These are phyloP conservation scores for Pterobdella sp. DNA, from an alignment of 2,888 invertebrate genomes.

Conservation along the genomic window DNA sequence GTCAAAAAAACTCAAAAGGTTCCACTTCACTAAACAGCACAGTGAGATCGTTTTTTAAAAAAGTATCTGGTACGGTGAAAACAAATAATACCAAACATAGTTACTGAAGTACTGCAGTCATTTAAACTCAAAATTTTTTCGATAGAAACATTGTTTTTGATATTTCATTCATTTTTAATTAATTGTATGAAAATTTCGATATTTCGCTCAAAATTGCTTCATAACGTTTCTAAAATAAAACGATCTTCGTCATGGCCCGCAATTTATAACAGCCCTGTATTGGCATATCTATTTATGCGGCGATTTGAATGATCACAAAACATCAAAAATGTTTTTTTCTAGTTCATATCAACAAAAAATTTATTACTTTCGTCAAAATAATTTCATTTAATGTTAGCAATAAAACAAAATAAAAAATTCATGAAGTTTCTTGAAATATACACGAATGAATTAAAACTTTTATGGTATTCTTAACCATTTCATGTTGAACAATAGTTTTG, in stretches of 20 bases:
- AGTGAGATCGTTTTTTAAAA: not conserved
- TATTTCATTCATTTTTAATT: no score
- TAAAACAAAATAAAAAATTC: not conserved
- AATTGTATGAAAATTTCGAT: not conserved
- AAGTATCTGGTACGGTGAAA: not conserved
- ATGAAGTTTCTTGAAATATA: no score
- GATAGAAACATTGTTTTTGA: no score
- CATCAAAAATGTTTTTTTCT: conserved; percentile 1
- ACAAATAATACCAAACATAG: not conserved
- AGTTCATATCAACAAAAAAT: not conserved
- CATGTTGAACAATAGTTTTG: not conserved
- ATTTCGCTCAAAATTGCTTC: not conserved
- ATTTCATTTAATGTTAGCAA: not conserved
- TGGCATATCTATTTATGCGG: conserved; percentile 2
- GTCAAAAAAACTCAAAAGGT: not conserved
- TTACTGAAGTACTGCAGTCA: not conserved
- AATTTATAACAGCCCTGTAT: no score
- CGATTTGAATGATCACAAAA: not conserved
- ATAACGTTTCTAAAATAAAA: not conserved
- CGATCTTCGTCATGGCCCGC: not conserved
- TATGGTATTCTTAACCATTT: no score
- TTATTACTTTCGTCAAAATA: not conserved
- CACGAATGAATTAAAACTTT: no score
- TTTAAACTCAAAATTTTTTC: not conserved
- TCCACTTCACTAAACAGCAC: not conserved